Percentiles rank a stretch among this genome's conserved stretches.
These are phyloP conservation scores for Calephelis virginiensis DNA, from an alignment of 1,140 invertebrate species.

Conservation along the genomic window DNA sequence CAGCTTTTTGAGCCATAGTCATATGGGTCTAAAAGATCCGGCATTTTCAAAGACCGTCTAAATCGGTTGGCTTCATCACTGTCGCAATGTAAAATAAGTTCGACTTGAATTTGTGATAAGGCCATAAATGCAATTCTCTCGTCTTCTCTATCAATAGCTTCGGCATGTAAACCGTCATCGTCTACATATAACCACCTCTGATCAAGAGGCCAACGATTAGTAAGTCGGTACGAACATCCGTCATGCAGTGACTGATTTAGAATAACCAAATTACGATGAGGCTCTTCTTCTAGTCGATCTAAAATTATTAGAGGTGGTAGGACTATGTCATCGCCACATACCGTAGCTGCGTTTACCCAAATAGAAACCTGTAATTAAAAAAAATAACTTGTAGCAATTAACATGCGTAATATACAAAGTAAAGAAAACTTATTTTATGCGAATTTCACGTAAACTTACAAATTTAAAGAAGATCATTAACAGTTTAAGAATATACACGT, in stretches of 20 bases:
- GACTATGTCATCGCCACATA: constrained; percentile 42
- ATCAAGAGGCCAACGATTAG: constrained; percentile 54
- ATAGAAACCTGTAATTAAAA: constrained; percentile 49
- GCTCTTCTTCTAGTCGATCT: constrained; percentile 61
- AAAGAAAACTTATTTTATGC: too few relatives aligned
- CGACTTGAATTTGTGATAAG: constrained; percentile 70
- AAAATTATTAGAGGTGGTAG: constrained; percentile 60
- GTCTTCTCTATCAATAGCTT: constrained; percentile 66
- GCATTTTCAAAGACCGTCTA: constrained; percentile 40
- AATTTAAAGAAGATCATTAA: too few relatives aligned
- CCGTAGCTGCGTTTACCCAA: constrained; percentile 41
- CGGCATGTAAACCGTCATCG: constrained; percentile 48
- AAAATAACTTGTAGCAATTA: neutral
- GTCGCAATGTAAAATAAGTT: constrained; percentile 54
- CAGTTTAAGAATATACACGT: too few relatives aligned
- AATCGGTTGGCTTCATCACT: constrained; percentile 32
- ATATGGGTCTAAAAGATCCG: constrained; percentile 36
- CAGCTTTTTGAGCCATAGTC: constrained; percentile 62
- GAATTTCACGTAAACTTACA: too few relatives aligned
- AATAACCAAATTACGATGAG: constrained; percentile 51
- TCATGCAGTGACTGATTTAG: constrained; percentile 40
- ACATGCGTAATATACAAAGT: too few relatives aligned
- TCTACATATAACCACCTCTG: constrained; percentile 64
- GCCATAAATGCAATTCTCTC: constrained; percentile 71
- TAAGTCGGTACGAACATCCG: constrained; percentile 49